Evolutionary conservation across 2,888 invertebrate species (phyloP), one percentile per base, ranked within the genome.

Genomic region (Villa cingulata): DNA sequence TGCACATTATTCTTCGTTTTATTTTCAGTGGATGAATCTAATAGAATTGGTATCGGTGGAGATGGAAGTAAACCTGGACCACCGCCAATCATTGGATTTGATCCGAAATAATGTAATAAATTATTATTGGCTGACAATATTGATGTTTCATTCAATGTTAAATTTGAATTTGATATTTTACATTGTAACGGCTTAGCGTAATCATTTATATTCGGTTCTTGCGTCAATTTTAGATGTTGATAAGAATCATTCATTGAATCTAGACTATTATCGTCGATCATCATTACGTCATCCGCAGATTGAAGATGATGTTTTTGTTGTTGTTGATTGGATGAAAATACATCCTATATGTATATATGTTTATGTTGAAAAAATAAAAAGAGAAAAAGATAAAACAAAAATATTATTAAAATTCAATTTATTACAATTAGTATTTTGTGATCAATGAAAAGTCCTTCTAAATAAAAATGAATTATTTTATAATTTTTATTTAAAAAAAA

Each of bases 71-170:
- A 51, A 27, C 54, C 56, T 46, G 55, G 57, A 17, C 67, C 67
- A 32, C 66, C 63, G 16, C 66, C 63, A 17, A 67, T 66, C 61
- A 68, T 55, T 1, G 67, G 67, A 58, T 67, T 67, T 43, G 66
- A 58, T 36, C 59, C 59, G 51, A 56, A 64, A 45, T 58, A 61
- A 38, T 62, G 62, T 48, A 68, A 43, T 43, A 62, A 54, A 32
- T 62, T n/a, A n/a, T n/a, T n/a, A n/a, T n/a, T n/a, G n/a, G n/a
- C 51, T 12, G 54, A 53, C 5, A 61, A 56, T 2, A 53, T 45
- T 15, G 54, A 34, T 6, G 43, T 40, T 17, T 46, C 39, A 32
- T 40, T 15, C 16, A 51, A 40, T 27, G 58, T 38, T 7, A 47
- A 43, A 17, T 48, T 40, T 23, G 23, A 23, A 6, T 4, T 37